Conservation (phyloP, 2,797 vertebrate genomes). For the Sphenodon punctatus region DNA sequence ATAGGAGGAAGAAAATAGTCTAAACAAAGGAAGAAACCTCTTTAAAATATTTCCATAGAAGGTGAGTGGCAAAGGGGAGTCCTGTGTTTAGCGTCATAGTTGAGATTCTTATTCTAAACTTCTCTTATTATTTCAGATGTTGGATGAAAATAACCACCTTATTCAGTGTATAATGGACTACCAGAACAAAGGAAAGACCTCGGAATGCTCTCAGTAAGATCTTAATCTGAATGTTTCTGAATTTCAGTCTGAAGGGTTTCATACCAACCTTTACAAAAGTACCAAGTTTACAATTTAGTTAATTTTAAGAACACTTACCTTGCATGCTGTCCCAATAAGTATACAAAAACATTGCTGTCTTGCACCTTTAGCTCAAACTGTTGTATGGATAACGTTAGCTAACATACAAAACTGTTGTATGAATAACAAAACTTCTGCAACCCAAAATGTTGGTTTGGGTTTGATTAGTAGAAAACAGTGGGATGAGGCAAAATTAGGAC, state of each 20-base stretch:
- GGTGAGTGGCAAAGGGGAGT: neutral
- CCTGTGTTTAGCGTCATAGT: neutral
- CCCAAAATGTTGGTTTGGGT: no score
- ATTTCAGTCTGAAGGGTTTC: no score
- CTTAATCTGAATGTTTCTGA: constrained; percentile 38
- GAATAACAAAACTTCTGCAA: no score
- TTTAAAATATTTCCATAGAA: no score
- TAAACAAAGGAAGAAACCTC: no score
- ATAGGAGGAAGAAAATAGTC: neutral
- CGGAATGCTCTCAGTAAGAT: constrained; percentile 98
- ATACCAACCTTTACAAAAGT: no score
- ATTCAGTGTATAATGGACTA: constrained; percentile 99
- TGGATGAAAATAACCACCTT: constrained; percentile 99
- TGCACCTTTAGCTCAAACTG: neutral
- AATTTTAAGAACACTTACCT: neutral
- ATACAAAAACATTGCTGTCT: neutral
- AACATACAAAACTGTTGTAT: neutral
- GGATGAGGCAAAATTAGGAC: neutral
- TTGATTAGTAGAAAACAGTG: neutral
- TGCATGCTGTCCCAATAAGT: neutral
- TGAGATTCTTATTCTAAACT: constrained; percentile 2
- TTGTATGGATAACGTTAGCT: neutral
- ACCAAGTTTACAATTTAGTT: no score
- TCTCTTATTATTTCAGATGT: constrained; percentile 83
- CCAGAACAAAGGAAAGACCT: constrained; percentile 98